A percentile compares a stretch with the other conserved stretches of the same genome.
Evolutionary conservation across 2,888 invertebrate species (phyloP).

Genomic region (Dastarcus helophoroides): DNA sequence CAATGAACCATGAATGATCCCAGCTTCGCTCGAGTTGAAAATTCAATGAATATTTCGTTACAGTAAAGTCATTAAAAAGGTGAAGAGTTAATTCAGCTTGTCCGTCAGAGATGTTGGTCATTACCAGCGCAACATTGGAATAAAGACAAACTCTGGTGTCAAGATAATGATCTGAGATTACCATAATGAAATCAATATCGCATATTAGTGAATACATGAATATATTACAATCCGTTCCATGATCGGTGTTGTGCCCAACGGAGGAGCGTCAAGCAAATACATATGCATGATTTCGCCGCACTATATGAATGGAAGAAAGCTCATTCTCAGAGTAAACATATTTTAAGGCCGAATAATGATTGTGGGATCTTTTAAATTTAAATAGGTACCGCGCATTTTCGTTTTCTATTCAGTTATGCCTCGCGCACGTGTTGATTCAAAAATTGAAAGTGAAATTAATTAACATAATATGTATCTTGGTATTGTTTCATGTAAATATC

Average conservation of each 20-base stretch:
- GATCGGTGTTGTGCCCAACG: conserved; percentile 5
- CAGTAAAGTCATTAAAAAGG: conserved; percentile 17
- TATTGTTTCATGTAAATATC: too few species aligned
- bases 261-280: conserved; percentile 6
- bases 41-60: conserved; percentile 18
- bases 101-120: conserved; percentile 17
- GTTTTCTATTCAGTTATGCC: too few species aligned
- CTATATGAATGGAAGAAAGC: conserved; percentile 11
- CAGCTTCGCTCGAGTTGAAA: too few species aligned
- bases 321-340: too few species aligned
- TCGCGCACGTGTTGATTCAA: too few species aligned
- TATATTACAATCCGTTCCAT: conserved; percentile 23
- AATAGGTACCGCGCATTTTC: too few species aligned
- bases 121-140: conserved; percentile 20
- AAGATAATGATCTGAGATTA: conserved; percentile 36
- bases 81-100: conserved; percentile 23
- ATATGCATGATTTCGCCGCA: conserved; percentile 12
- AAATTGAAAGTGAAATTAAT: too few species aligned
- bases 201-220: conserved; percentile 37
- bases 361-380: too few species aligned
- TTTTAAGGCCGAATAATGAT: too few species aligned
- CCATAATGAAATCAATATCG: conserved; percentile 38
- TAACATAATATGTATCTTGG: too few species aligned
- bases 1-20: too few species aligned
- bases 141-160: conserved; percentile 34